Evolutionary conservation across 1,140 invertebrate species (phyloP), one percentile per base, ranked within the genome.

Genomic region (Lanistes nyassanus): DNA sequence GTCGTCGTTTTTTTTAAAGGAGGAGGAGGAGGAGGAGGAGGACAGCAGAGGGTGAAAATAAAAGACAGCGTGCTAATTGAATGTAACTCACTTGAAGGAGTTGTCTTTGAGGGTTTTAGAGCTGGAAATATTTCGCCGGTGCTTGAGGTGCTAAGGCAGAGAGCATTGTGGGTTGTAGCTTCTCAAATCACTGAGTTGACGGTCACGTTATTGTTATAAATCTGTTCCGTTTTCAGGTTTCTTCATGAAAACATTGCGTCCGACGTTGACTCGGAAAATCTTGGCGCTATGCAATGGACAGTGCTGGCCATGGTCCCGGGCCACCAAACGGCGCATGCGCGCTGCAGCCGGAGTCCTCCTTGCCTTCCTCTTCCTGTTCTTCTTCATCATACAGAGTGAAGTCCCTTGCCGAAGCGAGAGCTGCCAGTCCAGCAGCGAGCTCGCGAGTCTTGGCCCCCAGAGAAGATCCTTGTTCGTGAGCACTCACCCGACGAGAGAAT

Each of bases 331-430:
- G 23, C 69, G 37, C 69, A 72, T 42, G 56, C 69, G 31, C 53
- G 69, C 39, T 5, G 23, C 16, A 34, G 2, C 66, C 21, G 31
- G 11, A 9, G 36, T 62, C 16, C 2, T 60, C 1, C 55, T 26
- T 31, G 21, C 69, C 53, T 21, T 31, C 51, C 39, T 77, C 37
- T 62, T 74, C 62, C 39, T 77, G 29, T 29, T 74, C 21, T 21
- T 77, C n/a, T 19, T 77, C 53, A 37, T 67, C 37, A n/a, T 66
- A 19, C 31, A 65, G 3, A 70, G 36, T 23, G 76, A 77, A 26
- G 31, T 60, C 55, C 55, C 55, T 31, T 56, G 56, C 16, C 34
- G 21, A 56, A 31, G 26, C n/a, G 47, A 56, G 47, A 6, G 36
- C 19, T n/a, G n/a, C 21, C 29, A 29, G 31, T 42, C 16, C 29